These are phyloP conservation scores for Sebastes hopkinsi DNA, from an alignment of 2,797 vertebrate genomes.

Conservation along the genomic window DNA sequence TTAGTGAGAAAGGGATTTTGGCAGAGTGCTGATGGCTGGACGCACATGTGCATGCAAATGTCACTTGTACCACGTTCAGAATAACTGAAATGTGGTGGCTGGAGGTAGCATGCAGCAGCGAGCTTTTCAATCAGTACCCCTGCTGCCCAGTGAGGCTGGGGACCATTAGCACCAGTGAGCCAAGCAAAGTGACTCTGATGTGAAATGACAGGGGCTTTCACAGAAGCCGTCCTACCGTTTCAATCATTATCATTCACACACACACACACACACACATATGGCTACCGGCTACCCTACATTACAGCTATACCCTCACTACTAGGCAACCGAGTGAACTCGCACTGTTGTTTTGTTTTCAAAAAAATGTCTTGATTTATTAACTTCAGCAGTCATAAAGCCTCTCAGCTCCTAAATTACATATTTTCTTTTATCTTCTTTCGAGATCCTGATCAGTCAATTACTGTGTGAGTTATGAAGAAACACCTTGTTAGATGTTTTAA, in stretches of 20 bases:
- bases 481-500: background rate
- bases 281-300: background rate
- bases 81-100: slow-evolving; percentile 32
- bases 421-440: background rate
- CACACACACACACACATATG: background rate
- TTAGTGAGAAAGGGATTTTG: background rate
- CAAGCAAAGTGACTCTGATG: slow-evolving; percentile 68
- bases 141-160: slow-evolving; percentile 40
- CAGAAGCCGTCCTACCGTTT: slow-evolving; percentile 53
- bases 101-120: slow-evolving; percentile 10
- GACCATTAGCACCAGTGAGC: slow-evolving; percentile 66
- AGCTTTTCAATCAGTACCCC: slow-evolving; percentile 63
- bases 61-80: background rate
- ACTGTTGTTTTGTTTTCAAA: slow-evolving; percentile 30
- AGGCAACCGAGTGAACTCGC: slow-evolving; percentile 2
- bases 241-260: slow-evolving; percentile 54
- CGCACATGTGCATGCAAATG: slow-evolving; percentile 17
- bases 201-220: slow-evolving; percentile 77
- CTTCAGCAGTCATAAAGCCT: background rate
- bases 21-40: background rate
- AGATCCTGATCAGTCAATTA: background rate
- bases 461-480: background rate
- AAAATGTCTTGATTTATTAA: background rate
- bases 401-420: background rate
- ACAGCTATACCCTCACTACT: slow-evolving; percentile 20